phyloP scores from a whole-genome alignment of 2,888 invertebrate genomes.

The Dioctria linearis region DNA sequence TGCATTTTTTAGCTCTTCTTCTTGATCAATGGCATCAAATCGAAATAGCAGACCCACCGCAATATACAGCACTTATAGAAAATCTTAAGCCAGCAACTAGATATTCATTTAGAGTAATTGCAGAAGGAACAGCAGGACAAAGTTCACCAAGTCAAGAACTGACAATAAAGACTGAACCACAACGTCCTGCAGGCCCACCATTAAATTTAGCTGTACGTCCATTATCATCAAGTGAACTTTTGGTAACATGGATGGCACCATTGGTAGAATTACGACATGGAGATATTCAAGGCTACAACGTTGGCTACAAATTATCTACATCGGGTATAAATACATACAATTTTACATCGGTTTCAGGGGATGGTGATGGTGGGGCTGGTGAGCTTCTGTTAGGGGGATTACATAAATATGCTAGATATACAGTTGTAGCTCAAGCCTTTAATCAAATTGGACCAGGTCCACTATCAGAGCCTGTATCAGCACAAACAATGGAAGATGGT shows the following conservation, averaged over 20 bases:
- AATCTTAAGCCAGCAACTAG: slow-evolving; percentile 80
- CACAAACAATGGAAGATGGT: slow-evolving; percentile 84
- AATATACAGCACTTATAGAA: slow-evolving; percentile 77
- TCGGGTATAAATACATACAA: slow-evolving; percentile 75
- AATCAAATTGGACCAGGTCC: slow-evolving; percentile 84
- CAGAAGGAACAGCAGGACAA: slow-evolving; percentile 82
- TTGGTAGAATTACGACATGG: slow-evolving; percentile 80
- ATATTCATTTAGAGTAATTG: slow-evolving; percentile 80
- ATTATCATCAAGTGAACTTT: slow-evolving; percentile 80
- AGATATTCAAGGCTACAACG: slow-evolving; percentile 82
- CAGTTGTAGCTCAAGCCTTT: slow-evolving; percentile 81
- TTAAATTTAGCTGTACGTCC: slow-evolving; percentile 79
- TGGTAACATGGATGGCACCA: slow-evolving; percentile 84
- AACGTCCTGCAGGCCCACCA: slow-evolving; percentile 80
- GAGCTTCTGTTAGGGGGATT: slow-evolving; percentile 77
- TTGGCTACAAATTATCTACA: slow-evolving; percentile 73
- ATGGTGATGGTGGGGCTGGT: slow-evolving; percentile 79
- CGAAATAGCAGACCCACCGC: slow-evolving; percentile 78
- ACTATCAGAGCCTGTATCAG: slow-evolving; percentile 77
- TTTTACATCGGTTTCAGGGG: slow-evolving; percentile 79
- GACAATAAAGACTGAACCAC: slow-evolving; percentile 78
- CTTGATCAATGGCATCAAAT: slow-evolving; percentile 77
- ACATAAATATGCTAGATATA: slow-evolving; percentile 78
- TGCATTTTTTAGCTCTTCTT: slow-evolving; percentile 63
- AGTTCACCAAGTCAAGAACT: slow-evolving; percentile 79